phyloP scores from a whole-genome alignment of 2,113 vertebrate genomes.

The Cryptotis parvus region DNA sequence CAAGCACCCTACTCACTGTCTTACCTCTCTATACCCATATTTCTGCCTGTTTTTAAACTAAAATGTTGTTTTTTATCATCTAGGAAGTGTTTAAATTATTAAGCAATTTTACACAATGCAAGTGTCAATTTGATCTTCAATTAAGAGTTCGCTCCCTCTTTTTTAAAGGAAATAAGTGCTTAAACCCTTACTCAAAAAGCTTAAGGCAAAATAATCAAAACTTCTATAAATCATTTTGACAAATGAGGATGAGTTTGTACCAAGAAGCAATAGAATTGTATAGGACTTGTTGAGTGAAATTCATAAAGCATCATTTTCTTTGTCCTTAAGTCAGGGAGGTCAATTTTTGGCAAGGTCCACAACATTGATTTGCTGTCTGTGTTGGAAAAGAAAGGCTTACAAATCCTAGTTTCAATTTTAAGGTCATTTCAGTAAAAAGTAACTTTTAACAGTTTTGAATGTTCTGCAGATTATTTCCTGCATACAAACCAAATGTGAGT shows the following conservation, averaged over 20 bases:
- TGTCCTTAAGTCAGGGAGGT: constrained; percentile 71
- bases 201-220: neutral
- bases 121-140: neutral
- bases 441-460: constrained; percentile 58
- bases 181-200: neutral
- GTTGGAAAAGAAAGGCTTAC: constrained; percentile 58
- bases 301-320: constrained; percentile 40
- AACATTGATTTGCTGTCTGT: constrained; percentile 74
- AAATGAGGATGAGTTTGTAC: neutral
- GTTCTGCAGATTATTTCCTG: constrained; percentile 45
- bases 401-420: constrained; percentile 70
- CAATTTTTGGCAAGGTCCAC: constrained; percentile 68
- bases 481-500: constrained; percentile 36
- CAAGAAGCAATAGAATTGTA: constrained; percentile 32
- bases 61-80: neutral
- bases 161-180: neutral
- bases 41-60: neutral
- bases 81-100: neutral
- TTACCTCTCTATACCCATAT: too few relatives aligned
- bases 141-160: neutral
- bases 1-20: too few relatives aligned
- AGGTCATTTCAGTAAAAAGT: constrained; percentile 51
- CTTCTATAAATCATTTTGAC: neutral
- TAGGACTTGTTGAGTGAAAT: constrained; percentile 41
- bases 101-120: neutral